phyloP scores from a whole-genome alignment of 2,888 invertebrate species.

The Nomada ferruginata region DNA sequence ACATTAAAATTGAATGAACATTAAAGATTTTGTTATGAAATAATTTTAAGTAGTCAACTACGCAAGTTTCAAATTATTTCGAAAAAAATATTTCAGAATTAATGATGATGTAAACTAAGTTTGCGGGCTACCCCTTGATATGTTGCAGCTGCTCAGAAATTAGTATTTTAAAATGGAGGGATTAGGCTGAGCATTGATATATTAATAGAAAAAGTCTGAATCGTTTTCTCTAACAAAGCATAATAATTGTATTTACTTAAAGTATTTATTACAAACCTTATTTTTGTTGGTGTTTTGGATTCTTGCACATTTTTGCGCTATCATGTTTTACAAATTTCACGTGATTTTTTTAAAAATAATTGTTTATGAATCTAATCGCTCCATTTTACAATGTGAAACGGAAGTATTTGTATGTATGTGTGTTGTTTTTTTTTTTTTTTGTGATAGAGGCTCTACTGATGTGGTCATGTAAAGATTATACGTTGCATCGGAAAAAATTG shows the following conservation, averaged over 20 bases:
- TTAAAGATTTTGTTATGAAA: conserved; percentile 8
- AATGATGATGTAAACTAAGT: conserved; percentile 16
- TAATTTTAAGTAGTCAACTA: neutral
- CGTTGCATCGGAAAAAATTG: conserved; percentile 2
- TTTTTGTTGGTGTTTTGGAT: conserved; percentile 10
- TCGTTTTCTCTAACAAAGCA: neutral
- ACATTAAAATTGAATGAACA: conserved; percentile 9
- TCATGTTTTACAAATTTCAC: conserved; percentile 13
- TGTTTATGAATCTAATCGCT: conserved; percentile 53
- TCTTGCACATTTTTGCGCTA: neutral
- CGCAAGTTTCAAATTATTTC: neutral
- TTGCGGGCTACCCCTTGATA: conserved; percentile 67
- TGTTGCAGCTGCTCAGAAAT: conserved; percentile 28
- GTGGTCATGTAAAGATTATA: conserved; percentile 20
- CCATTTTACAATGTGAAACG: conserved; percentile 61
- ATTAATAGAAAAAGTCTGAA: conserved; percentile 9
- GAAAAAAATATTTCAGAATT: conserved; percentile 7
- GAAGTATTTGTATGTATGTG: conserved; percentile 37
- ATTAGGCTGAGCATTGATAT: conserved; percentile 46
- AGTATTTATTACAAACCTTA: conserved; percentile 16
- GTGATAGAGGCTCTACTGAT: conserved; percentile 23
- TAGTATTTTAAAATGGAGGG: conserved; percentile 63
- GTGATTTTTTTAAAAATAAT: neutral
- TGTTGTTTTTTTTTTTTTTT: conserved; percentile 32
- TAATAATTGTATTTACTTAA: conserved; percentile 12